Evolutionary conservation across 2,797 vertebrate genomes (phyloP).

Genomic region (Anisognathus igniventris): DNA sequence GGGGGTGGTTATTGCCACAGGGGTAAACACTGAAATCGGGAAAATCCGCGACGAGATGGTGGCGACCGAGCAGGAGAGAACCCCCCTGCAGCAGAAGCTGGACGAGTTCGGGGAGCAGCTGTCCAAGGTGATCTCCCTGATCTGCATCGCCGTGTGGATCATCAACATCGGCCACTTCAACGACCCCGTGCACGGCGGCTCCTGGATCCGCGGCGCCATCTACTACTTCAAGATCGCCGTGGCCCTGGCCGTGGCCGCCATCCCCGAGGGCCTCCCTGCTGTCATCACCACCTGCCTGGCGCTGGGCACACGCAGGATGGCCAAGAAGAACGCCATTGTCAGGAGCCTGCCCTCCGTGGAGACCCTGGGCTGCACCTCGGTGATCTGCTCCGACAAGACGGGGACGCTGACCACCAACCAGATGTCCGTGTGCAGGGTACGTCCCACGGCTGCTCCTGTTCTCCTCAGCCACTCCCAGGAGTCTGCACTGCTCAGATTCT

Average conservation of each 20-base stretch:
- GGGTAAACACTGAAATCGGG: slow-evolving; percentile 94
- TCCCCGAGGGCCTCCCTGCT: slow-evolving; percentile 93
- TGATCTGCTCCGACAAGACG: slow-evolving; percentile 97
- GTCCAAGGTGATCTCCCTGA: slow-evolving; percentile 95
- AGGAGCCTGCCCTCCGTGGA: slow-evolving; percentile 95
- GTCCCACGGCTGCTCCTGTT: not conserved
- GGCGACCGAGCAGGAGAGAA: slow-evolving; percentile 94
- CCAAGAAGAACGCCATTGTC: slow-evolving; percentile 96
- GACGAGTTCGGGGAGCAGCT: slow-evolving; percentile 97
- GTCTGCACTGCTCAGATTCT: not conserved
- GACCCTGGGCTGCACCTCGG: slow-evolving; percentile 94
- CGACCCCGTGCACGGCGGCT: slow-evolving; percentile 95
- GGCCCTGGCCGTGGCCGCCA: slow-evolving; percentile 93
- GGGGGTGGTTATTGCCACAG: slow-evolving; percentile 91
- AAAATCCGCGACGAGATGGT: slow-evolving; percentile 99
- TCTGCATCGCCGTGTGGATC: slow-evolving; percentile 97
- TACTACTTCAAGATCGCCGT: slow-evolving; percentile 99
- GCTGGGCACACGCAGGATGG: slow-evolving; percentile 94
- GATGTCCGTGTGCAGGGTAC: slow-evolving; percentile 97
- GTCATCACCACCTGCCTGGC: slow-evolving; percentile 98
- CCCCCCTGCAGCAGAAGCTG: slow-evolving; percentile 94
- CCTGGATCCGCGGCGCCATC: slow-evolving; percentile 95
- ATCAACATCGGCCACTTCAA: slow-evolving; percentile 99
- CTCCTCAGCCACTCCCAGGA: not conserved
- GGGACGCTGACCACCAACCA: slow-evolving; percentile 97